These are phyloP conservation scores for Acrocephalus scirpaceus DNA, from an alignment of 2,797 vertebrate species.

Conservation along the genomic window DNA sequence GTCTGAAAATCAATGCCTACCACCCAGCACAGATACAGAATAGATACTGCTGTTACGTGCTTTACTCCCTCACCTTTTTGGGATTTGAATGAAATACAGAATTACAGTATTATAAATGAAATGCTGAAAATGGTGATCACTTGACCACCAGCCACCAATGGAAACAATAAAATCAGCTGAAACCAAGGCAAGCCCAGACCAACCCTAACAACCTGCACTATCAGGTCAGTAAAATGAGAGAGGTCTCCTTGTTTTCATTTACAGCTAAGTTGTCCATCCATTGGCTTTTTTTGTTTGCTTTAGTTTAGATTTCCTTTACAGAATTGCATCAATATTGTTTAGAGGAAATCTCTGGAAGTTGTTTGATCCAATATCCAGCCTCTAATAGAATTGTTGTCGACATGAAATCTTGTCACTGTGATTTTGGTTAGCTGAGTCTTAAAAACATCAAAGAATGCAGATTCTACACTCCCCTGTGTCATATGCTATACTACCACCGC, in stretches of 20 bases:
- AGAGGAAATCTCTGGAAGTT: background rate
- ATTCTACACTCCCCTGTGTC: background rate
- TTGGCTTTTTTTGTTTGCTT: background rate
- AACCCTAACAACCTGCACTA: background rate
- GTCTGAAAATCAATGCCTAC: background rate
- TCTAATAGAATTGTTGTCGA: background rate
- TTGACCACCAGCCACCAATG: background rate
- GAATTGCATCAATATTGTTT: background rate
- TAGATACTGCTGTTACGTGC: background rate
- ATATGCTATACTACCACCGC: background rate
- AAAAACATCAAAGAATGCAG: background rate
- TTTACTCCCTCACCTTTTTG: background rate
- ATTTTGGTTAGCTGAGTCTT: background rate
- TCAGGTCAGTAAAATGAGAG: background rate
- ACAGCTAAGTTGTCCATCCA: accelerated
- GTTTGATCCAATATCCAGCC: background rate
- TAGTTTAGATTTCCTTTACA: background rate
- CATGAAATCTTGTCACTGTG: background rate
- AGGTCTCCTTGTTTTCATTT: background rate
- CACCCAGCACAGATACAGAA: background rate
- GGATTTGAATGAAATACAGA: background rate
- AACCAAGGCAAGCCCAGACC: background rate
- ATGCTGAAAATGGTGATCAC: background rate
- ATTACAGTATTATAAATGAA: background rate
- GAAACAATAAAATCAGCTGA: background rate